Conservation (phyloP, 35 echinoderm and acorn worm species). For the Ophioderma brevispina region DNA sequence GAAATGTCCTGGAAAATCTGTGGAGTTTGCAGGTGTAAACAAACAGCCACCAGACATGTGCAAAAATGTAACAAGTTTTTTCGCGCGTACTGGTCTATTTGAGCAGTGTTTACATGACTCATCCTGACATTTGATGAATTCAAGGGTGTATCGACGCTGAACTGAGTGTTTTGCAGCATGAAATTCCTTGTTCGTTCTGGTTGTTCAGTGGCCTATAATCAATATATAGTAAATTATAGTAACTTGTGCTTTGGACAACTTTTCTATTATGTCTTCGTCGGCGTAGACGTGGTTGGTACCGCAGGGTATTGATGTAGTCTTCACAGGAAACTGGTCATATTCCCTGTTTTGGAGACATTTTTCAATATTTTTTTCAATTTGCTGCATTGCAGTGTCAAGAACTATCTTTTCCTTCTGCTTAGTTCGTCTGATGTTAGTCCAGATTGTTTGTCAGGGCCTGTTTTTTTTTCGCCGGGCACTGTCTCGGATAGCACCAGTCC, state of each 20-base stretch:
- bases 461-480: not conserved
- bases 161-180: not conserved
- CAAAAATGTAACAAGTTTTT: not conserved
- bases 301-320: not conserved
- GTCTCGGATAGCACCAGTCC: not conserved
- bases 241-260: not conserved
- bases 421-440: not conserved
- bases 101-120: not conserved
- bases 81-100: not conserved
- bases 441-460: not conserved
- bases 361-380: not conserved
- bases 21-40: not conserved
- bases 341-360: not conserved
- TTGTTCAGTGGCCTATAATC: not conserved
- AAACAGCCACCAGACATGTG: not conserved
- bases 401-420: not conserved
- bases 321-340: not conserved
- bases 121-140: not conserved
- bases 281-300: not conserved
- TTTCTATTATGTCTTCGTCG: not conserved
- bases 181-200: not conserved
- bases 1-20: not conserved
- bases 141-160: not conserved
- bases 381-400: not conserved
- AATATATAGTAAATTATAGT: not conserved